phyloP scores from a whole-genome alignment of 2,113 vertebrate genomes.

The Morone saxatilis region DNA sequence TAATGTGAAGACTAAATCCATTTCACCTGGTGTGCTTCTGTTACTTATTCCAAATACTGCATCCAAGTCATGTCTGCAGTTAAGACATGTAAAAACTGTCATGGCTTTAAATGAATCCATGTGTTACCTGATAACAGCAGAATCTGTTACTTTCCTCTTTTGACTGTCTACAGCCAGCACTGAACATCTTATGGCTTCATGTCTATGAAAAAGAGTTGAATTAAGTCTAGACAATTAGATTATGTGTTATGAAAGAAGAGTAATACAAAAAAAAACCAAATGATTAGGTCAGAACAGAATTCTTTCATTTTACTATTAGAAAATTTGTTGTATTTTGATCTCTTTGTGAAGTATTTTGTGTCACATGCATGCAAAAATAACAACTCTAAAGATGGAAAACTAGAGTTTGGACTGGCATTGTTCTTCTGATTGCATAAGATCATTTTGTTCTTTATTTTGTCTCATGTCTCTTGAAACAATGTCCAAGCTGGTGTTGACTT shows the following conservation, averaged over 20 bases:
- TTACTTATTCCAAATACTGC: constrained; percentile 23
- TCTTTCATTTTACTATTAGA: background rate
- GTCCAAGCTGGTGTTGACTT: background rate
- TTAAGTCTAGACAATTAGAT: constrained; percentile 1
- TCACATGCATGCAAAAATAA: background rate
- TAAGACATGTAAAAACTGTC: constrained; percentile 14
- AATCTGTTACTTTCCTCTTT: background rate
- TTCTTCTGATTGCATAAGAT: background rate
- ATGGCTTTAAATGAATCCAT: constrained; percentile 36
- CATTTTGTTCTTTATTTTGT: no score
- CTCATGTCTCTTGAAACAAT: background rate
- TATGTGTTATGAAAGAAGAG: background rate
- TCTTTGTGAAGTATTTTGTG: background rate
- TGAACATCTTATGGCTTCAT: background rate
- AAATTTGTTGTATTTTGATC: background rate
- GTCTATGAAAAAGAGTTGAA: background rate
- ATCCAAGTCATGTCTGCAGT: background rate
- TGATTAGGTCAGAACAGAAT: background rate
- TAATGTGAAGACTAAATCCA: constrained; percentile 28
- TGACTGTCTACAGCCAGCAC: background rate
- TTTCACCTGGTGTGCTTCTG: constrained; percentile 42
- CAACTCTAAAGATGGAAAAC: background rate
- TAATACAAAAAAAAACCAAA: background rate
- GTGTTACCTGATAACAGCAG: constrained; percentile 8
- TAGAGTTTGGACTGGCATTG: background rate